Base-by-base conservation (phyloP, 2,797 vertebrate genomes). In the Arrhamphus sclerolepis region DNA sequence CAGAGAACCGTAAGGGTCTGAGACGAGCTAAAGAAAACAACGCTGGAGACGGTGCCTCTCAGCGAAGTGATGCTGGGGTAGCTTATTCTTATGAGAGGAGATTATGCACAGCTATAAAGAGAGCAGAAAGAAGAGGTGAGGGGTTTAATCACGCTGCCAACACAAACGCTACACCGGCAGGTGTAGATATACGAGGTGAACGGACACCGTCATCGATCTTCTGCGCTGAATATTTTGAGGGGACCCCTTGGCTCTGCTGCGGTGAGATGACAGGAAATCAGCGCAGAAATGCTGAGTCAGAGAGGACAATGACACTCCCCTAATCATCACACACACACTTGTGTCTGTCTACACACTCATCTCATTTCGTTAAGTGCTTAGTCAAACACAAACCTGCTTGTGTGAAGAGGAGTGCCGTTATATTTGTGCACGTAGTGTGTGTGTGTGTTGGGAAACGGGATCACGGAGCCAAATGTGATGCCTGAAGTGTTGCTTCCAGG, bases 321-420 rank as follows among this genome's bases (percentile, higher is more conserved):
- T 39, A 40, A 66, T 56, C 69, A 70, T 62, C 73, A 39, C 28
- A 19, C 50, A 22, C 43, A 31, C 44, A 22, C 48, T 5, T 56
- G 5, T 38, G 9, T 34, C 9, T 10, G 31, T 38, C 64, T 41
- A 16, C 11, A 42, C 40, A n/a, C 75, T 62, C 66, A 68, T 78
- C 72, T 87, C 78, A 89, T 89, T 87, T 85, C 60, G 68, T 79
- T 86, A 78, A 87, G 86, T 88, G 89, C 85, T 77, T 65, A 46
- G 65, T 74, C 76, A 77, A 77, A 73, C 70, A 66, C 48, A 51
- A 49, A 65, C 44, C 13, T 52, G 56, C 43, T 11, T 44, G 65
- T 19, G 55, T n/a, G 59, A 55, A 19, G 31, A 40, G 34, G 47
- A 1, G 34, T 42, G 26, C 58, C 53, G 38, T 43, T 31, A 53